Evolutionary conservation across 2,888 invertebrate genomes (phyloP).

Genomic region (Eurytoma adleriae): DNA sequence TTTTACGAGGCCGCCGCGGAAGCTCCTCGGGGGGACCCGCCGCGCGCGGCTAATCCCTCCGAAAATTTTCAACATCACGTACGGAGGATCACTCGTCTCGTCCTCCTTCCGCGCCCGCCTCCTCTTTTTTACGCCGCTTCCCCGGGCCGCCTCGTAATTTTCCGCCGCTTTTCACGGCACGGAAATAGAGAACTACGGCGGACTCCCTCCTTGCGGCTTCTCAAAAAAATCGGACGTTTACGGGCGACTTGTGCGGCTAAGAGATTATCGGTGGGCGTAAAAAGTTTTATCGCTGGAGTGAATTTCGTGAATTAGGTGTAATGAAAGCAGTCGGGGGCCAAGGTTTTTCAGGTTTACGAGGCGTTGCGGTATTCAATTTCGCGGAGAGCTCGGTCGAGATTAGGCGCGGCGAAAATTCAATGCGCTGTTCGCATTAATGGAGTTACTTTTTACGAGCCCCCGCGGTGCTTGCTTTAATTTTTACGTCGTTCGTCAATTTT

Average conservation of each 20-base stretch:
- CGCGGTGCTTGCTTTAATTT: too few species aligned
- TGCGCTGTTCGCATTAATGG: too few species aligned
- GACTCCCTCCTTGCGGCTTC: background rate
- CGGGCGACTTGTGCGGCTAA: background rate
- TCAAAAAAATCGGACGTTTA: background rate
- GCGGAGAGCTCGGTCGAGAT: background rate
- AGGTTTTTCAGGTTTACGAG: too few species aligned
- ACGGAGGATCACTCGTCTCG: conserved; percentile 28
- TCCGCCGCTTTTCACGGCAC: background rate
- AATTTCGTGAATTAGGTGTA: conserved; percentile 6
- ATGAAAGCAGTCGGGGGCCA: background rate
- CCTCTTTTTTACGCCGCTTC: background rate
- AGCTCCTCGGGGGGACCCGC: conserved; percentile 1
- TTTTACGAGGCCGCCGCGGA: conserved; percentile 35
- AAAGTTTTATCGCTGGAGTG: conserved; percentile 1
- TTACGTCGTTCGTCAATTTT: too few species aligned
- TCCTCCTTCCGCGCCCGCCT: background rate
- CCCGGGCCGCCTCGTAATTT: background rate
- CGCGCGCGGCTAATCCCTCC: conserved; percentile 27
- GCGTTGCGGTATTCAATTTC: background rate
- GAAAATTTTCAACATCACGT: conserved; percentile 47
- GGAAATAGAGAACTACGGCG: background rate
- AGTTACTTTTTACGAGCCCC: too few species aligned
- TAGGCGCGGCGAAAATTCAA: background rate
- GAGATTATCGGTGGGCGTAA: conserved; percentile 7